These are phyloP conservation scores for Picathartes gymnocephalus DNA, from an alignment of 2,113 vertebrate genomes.

Conservation along the genomic window DNA sequence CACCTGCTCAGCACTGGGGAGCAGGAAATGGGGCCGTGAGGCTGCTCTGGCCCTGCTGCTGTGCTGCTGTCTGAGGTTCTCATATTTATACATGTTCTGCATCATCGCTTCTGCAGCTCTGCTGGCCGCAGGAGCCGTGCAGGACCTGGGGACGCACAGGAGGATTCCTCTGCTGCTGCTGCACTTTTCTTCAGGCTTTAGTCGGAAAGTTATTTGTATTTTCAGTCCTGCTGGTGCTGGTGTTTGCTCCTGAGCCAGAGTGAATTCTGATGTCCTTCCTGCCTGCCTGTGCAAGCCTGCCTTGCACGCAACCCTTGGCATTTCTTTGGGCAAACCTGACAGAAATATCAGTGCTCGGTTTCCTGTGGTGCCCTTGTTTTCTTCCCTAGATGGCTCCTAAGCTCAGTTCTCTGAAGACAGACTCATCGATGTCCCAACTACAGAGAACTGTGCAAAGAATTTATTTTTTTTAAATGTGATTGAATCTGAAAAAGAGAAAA, in stretches of 20 bases:
- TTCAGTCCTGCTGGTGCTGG: not conserved
- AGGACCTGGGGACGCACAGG: not conserved
- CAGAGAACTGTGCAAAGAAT: not conserved
- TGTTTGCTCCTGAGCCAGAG: not conserved
- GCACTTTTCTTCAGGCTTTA: not conserved
- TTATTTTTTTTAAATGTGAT: not conserved
- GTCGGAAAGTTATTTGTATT: not conserved
- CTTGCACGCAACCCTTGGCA: not conserved
- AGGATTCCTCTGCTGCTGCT: not conserved
- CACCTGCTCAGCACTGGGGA: not conserved
- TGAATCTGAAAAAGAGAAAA: not conserved
- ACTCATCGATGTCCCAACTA: not conserved
- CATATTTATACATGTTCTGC: not conserved
- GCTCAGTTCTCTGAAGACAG: not conserved
- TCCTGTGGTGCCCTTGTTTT: not conserved
- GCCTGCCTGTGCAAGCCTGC: not conserved
- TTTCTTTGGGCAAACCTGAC: not conserved
- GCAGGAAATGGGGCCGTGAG: not conserved
- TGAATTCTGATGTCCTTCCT: not conserved
- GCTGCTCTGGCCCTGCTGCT: not conserved
- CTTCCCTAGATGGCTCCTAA: not conserved
- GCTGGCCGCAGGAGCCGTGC: not conserved
- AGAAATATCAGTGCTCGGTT: not conserved
- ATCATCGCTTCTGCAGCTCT: not conserved
- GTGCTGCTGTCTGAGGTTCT: slow-evolving; percentile 22